Evolutionary conservation across 2,113 vertebrate genomes (phyloP), one percentile per base, ranked within the genome.

Genomic region (Neolamprologus longior): DNA sequence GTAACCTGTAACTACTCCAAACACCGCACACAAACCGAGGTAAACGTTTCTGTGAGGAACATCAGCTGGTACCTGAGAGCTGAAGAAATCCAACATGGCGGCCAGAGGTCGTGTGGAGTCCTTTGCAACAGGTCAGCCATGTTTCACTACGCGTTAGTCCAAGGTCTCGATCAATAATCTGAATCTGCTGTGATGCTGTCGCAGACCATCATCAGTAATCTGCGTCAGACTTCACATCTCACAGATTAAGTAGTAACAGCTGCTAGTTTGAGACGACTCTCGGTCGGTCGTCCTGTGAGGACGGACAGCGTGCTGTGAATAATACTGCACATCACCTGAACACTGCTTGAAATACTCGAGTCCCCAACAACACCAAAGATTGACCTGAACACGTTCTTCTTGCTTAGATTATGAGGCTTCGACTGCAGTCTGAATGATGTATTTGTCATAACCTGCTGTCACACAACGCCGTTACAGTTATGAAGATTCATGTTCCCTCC

Each of bases 241-340:
- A 37, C 6, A 66, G 61, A 66, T 66, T 0, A 66, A 66, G 33
- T 33, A 19, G 28, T 0, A 35, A 63, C 31, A 19, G 9, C 58
- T 35, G 9, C 31, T 63, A 19, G 58, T 63, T 11, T 11, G 28
- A 33, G 58, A 35, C 4, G 17, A 19, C 9, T 66, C 31, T n/a
- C 9, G 9, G 19, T 4, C 33, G 4, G 4, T 53, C 33, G 26
- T 19, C 15, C 76, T 81, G 14, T 12, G 0, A 24, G 58, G 40
- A 52, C 35, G 24, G 45, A 4, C 21, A 3, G 58, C 24, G 19
- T 14, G 78, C 80, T 47, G 40, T 33, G 45, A 87, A 63, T 80
- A 94, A 95, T 95, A 95, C 95, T 95, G 94, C 93, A 94, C 88
- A 11, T 10, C 31, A 68, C 33, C 87, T 88, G 84, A 94, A 94